Evolutionary conservation across 2,797 vertebrate species (phyloP), one percentile per base, ranked within the genome.

Genomic region (Pyrocephalus nanus): DNA sequence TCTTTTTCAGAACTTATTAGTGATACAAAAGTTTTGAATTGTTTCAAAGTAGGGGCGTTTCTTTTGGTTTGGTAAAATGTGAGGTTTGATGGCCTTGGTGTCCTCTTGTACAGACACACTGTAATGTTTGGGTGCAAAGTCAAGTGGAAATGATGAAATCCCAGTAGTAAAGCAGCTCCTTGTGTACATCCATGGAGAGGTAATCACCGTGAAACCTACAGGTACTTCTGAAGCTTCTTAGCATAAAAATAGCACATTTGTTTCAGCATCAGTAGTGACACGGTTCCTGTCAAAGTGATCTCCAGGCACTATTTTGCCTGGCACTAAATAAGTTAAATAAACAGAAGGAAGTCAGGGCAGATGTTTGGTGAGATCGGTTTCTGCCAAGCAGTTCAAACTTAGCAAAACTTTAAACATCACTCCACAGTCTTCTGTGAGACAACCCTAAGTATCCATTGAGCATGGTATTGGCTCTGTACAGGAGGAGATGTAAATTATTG

Each of bases 371-470:
- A 50, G 21, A 34, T 27, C 7, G 11, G 4, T 75, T 93, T 81
- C 62, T 20, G 9, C 53, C 20, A 42, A 47, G 8, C 11, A 18
- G 9, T 26, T 91, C 27, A 47, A 79, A 65, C 25, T 53, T 13
- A 8, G 8, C 14, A 48, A 16, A 77, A 11, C 8, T 36, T 13
- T 30, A n/a, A 40, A 19, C n/a, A 40, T 60, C 45, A 45, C 7
- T 23, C 40, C 25, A 5, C 7, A 34, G n/a, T 17, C 8, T 51
- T 60, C 11, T 48, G 36, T 64, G 61, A 71, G 57, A 71, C 58
- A 73, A 6, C 8, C 3, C 0, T 6, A 14, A 22, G 10, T 54
- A 6, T 21, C 7, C 1, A 0, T 0, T 40, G 61, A 86, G 32
- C 8, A 4, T 23, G 29, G 12, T 16, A n/a, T 3, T 71, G 67